Conservation (phyloP, 2,888 invertebrate genomes). For the Malthinus flaveolus region DNA sequence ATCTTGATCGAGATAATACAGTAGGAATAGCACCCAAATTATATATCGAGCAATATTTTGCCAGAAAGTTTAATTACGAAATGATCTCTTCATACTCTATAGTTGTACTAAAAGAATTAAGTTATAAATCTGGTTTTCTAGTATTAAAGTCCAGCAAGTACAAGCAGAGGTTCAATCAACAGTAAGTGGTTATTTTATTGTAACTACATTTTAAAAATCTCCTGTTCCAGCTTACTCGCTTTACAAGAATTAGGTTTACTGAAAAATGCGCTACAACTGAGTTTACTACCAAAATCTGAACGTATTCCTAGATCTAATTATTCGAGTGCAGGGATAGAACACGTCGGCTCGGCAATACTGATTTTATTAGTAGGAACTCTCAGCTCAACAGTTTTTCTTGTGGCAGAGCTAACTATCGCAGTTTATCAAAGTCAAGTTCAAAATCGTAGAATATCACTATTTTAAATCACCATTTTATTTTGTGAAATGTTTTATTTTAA, state of each 20-base stretch:
- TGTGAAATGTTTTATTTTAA: too few relatives aligned
- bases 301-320: slow-evolving; percentile 36
- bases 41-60: slow-evolving; percentile 35
- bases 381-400: slow-evolving; percentile 36
- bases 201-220: not conserved
- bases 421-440: slow-evolving; percentile 27
- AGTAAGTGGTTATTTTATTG: slow-evolving; percentile 27
- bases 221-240: slow-evolving; percentile 4
- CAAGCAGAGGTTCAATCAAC: slow-evolving; percentile 34
- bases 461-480: too few relatives aligned
- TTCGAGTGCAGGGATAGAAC: slow-evolving; percentile 45
- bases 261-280: slow-evolving; percentile 21
- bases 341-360: slow-evolving; percentile 44
- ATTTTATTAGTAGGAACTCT: slow-evolving; percentile 39
- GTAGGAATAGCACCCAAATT: slow-evolving; percentile 40
- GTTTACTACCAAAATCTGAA: slow-evolving; percentile 16
- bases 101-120: slow-evolving; percentile 27
- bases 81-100: slow-evolving; percentile 23
- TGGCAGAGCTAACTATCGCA: slow-evolving; percentile 36
- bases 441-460: too few relatives aligned
- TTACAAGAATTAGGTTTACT: slow-evolving; percentile 26
- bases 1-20: slow-evolving; percentile 35
- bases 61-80: slow-evolving; percentile 24
- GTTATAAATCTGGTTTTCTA: slow-evolving; percentile 17
- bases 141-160: slow-evolving; percentile 31